Evolutionary conservation across 92 coral and sea anemone genomes (phyloP), one percentile per base, ranked within the genome.

Genomic region (Scolanthus callimorphus): DNA sequence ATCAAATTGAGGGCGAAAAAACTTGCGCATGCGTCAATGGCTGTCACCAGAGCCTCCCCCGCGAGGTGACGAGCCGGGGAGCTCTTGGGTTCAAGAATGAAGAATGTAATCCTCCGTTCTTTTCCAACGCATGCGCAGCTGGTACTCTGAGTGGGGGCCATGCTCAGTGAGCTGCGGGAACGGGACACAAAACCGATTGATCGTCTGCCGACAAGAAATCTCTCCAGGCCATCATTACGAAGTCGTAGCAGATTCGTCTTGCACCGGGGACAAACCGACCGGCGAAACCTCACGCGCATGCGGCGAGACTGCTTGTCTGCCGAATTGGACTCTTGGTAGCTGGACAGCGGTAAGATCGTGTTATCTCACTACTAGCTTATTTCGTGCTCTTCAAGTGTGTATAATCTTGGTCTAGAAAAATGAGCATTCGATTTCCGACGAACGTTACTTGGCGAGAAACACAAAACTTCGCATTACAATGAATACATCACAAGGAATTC

Each of bases 331-430:
- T 24, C 69, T 82, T 21, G 65, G 70, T n/a, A 59, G 56, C 0
- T 94, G 99, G 99, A 79, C 94, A 4, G 45, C 54, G 82, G 99
- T 94, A 70, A 11, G 81, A n/a, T n/a, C n/a, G n/a, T n/a, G n/a
- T n/a, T n/a, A n/a, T n/a, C n/a, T n/a, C n/a, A n/a, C n/a, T n/a
- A n/a, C n/a, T n/a, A n/a, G n/a, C n/a, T n/a, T n/a, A n/a, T n/a
- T n/a, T n/a, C n/a, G n/a, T n/a, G n/a, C n/a, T n/a, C n/a, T n/a
- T n/a, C n/a, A n/a, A n/a, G n/a, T n/a, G n/a, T n/a, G n/a, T n/a
- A n/a, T n/a, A n/a, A n/a, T n/a, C n/a, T n/a, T n/a, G n/a, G n/a
- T n/a, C n/a, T n/a, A n/a, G n/a, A n/a, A n/a, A n/a, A n/a, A n/a
- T n/a, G n/a, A n/a, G n/a, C n/a, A n/a, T n/a, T n/a, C n/a, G n/a